Base-by-base conservation (phyloP, 2,888 invertebrate species). In the Chymomyza procnemis region DNA sequence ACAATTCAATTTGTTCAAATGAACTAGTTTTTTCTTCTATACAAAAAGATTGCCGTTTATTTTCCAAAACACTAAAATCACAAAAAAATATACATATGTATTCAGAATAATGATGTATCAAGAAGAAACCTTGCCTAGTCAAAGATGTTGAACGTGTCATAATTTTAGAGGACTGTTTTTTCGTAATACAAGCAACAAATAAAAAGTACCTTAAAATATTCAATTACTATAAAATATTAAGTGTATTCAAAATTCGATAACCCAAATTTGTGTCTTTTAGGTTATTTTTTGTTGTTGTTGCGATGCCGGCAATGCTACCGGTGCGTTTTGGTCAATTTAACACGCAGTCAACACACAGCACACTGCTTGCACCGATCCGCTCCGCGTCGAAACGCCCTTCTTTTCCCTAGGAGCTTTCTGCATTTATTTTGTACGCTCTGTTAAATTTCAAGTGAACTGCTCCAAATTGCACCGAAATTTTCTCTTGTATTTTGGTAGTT, bases 361-460 rank as follows among this genome's bases (percentile, higher is more conserved):
- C 19, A 19, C 50, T n/a, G 67, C 66, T 70, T 64, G 26, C 26
- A 26, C 26, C 26, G 26, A 4, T 6, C 4, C 26, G 26, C 26
- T 4, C 26, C 26, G 26, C 26, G 26, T 26, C 26, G 26, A 26
- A 26, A 26, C 65, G 55, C 69, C 64, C 65, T 68, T 50, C 65
- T 64, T 16, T 69, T 71, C 56, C 30, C 56, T 66, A 54, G 69
- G 66, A 76, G 67, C 68, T 76, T 76, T 76, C 67, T 58, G 76
- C 76, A 76, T 76, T 66, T 74, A 76, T 76, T 76, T 74, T 66
- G 63, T 71, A 76, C 74, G 76, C 76, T 76, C 76, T 76, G 76
- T 71, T 76, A 76, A 61, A 68, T 67, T 71, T 69, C 50, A 50
- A 50, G 19, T 50, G 16, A 41, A 41, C 12, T 41, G 34, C 34